Evolutionary conservation across 2,888 invertebrate species (phyloP).

Genomic region (Caenorhabditis panamensis): DNA sequence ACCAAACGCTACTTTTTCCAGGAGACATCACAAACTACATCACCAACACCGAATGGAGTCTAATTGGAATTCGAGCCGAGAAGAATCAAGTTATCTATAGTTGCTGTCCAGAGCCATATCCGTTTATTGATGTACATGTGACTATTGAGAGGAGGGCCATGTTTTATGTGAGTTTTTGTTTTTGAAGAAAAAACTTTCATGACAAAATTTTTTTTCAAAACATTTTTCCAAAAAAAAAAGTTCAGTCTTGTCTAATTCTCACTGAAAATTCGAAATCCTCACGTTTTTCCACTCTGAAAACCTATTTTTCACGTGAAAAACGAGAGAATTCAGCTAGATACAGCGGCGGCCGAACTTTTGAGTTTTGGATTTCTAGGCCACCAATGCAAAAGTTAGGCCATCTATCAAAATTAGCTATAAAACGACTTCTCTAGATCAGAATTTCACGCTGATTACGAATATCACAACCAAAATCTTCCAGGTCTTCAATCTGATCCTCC

Average conservation of each 20-base stretch:
- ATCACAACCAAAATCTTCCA: conserved; percentile 25
- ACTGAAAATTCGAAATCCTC: background rate
- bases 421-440: background rate
- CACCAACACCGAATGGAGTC: conserved; percentile 80
- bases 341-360: too few species aligned
- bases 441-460: background rate
- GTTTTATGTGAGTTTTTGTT: conserved; percentile 80
- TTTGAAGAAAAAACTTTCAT: too few species aligned
- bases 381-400: too few species aligned
- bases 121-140: conserved; percentile 90
- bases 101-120: conserved; percentile 88
- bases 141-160: conserved; percentile 88
- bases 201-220: too few species aligned
- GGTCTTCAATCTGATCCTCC: conserved; percentile 90
- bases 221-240: conserved; percentile 2
- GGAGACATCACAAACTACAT: conserved; percentile 80
- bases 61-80: conserved; percentile 75
- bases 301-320: background rate
- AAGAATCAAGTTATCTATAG: conserved; percentile 88
- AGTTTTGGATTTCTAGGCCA: too few species aligned
- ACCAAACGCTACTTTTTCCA: background rate
- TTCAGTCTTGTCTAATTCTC: background rate
- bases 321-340: too few species aligned
- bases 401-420: too few species aligned
- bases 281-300: background rate